phyloP scores from a whole-genome alignment of 2,797 vertebrate species.

The Spondyliosoma cantharus region DNA sequence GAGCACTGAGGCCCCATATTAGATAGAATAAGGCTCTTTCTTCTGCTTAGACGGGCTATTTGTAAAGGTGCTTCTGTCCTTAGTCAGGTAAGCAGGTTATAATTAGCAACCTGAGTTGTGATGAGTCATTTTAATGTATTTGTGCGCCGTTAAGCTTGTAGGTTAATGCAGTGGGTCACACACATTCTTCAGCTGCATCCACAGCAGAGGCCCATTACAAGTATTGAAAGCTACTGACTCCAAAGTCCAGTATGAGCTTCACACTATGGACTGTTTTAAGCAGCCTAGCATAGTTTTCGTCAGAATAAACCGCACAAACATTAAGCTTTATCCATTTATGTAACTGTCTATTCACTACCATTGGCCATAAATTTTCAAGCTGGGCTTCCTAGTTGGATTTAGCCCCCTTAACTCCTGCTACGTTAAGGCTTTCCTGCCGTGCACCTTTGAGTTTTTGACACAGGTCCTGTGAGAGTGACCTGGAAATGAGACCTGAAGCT shows the following conservation, averaged over 20 bases:
- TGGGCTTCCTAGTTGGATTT: neutral
- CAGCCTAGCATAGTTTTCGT: neutral
- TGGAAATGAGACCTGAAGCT: constrained; percentile 25
- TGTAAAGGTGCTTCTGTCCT: constrained; percentile 53
- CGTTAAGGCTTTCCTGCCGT: neutral
- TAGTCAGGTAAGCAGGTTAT: constrained; percentile 51
- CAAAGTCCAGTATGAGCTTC: too few relatives aligned
- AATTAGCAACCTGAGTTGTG: constrained; percentile 42
- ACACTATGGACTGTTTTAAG: neutral
- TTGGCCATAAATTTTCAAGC: neutral
- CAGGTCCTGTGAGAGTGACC: constrained; percentile 36
- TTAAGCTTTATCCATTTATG: neutral
- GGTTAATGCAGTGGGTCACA: constrained; percentile 47
- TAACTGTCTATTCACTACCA: too few relatives aligned
- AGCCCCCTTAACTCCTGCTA: neutral
- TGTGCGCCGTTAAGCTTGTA: constrained; percentile 42
- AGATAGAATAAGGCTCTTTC: constrained; percentile 24
- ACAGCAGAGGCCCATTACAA: neutral
- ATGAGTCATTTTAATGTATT: constrained; percentile 36
- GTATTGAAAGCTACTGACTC: neutral
- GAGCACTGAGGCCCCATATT: constrained; percentile 22
- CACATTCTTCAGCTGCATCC: neutral
- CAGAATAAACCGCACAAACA: neutral
- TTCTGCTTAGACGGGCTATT: constrained; percentile 43
- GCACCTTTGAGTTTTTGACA: neutral